Evolutionary conservation across 2,113 vertebrate species (phyloP).

Genomic region (Xenus cinereus): DNA sequence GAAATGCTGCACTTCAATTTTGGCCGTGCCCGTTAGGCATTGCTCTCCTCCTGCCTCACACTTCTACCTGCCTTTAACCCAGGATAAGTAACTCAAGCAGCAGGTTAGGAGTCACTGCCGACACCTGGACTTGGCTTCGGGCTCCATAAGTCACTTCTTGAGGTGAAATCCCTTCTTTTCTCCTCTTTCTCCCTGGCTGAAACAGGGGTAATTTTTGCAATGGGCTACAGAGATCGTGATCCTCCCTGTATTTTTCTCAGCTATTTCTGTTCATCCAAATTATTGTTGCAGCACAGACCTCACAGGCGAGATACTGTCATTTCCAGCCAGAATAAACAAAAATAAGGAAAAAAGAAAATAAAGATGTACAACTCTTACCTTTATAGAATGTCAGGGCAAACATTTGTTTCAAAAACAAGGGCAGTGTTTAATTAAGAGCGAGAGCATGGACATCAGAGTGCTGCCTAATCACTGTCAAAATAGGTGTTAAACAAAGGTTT

Average conservation of each 20-base stretch:
- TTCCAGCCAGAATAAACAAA: constrained; percentile 29
- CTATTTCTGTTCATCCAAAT: neutral
- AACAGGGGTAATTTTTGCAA: neutral
- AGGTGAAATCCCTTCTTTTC: neutral
- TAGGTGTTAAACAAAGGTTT: neutral
- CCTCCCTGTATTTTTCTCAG: neutral
- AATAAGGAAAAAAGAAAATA: constrained; percentile 12
- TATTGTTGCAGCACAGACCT: constrained; percentile 6
- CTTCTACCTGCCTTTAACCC: neutral
- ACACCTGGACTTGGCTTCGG: neutral
- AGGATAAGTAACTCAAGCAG: neutral
- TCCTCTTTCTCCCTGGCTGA: neutral
- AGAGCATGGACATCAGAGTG: neutral
- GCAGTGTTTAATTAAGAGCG: neutral
- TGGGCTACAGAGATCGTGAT: neutral
- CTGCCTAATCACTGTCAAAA: constrained; percentile 28
- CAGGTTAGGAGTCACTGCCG: neutral
- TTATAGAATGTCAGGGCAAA: neutral
- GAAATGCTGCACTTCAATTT: neutral
- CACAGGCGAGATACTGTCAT: neutral
- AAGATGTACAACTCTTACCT: neutral
- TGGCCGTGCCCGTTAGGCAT: neutral
- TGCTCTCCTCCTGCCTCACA: neutral
- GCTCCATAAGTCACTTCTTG: neutral
- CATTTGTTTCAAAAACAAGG: constrained; percentile 20